These are phyloP conservation scores for Manis pentadactyla DNA, from an alignment of 2,797 vertebrate genomes.

Conservation along the genomic window DNA sequence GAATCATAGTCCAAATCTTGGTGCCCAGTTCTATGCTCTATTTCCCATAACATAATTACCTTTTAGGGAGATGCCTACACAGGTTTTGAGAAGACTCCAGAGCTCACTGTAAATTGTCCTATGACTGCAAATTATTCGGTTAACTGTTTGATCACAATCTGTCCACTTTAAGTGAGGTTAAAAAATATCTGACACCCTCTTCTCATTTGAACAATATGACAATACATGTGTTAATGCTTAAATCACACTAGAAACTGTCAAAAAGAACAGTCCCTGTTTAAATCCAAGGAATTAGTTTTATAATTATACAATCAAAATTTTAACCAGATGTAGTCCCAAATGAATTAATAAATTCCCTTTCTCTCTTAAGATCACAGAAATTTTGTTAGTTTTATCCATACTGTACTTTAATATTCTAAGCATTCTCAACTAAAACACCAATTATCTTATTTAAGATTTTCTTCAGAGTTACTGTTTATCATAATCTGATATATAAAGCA, in stretches of 20 bases:
- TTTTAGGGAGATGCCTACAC: not conserved
- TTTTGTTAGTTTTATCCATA: not conserved
- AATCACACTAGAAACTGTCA: constrained; percentile 15
- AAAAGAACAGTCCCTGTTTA: constrained; percentile 36
- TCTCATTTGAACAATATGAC: constrained; percentile 42
- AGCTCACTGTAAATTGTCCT: not conserved
- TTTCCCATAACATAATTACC: not conserved
- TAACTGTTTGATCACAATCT: not conserved
- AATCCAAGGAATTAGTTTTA: constrained; percentile 56
- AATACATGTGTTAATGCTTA: constrained; percentile 53
- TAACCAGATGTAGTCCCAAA: constrained; percentile 49
- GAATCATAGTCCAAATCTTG: not conserved
- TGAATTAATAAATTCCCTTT: constrained; percentile 29
- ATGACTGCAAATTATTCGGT: not conserved
- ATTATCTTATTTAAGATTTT: not conserved
- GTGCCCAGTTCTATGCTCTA: not conserved
- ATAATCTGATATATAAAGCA: not conserved
- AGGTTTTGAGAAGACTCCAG: not conserved
- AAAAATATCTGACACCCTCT: constrained; percentile 14
- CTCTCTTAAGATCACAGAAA: not conserved
- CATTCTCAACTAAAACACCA: not conserved
- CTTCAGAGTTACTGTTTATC: not conserved
- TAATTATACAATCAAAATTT: constrained; percentile 65
- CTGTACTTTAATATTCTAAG: not conserved
- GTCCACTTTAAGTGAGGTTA: not conserved